These are phyloP conservation scores for Orussus abietinus DNA, from an alignment of 1,140 invertebrate species.

Conservation along the genomic window DNA sequence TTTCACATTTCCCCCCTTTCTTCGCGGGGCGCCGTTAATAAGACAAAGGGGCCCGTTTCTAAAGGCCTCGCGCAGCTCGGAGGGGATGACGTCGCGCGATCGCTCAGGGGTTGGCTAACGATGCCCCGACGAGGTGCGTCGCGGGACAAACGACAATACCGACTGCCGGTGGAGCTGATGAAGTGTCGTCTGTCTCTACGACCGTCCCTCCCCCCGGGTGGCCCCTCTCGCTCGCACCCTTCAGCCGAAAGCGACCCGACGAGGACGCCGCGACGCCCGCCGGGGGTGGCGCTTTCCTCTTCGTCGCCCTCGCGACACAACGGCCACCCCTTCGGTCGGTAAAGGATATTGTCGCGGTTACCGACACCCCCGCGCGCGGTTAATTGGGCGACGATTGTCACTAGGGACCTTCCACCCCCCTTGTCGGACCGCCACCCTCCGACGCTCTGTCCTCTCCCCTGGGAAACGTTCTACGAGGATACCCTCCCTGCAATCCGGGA, in stretches of 20 bases:
- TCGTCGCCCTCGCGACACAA: slow-evolving; percentile 26
- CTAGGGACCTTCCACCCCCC: too few relatives aligned
- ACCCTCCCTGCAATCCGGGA: too few relatives aligned
- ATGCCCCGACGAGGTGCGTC: slow-evolving; percentile 30
- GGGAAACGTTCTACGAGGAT: too few relatives aligned
- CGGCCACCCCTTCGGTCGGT: slow-evolving; percentile 2
- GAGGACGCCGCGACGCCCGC: not conserved
- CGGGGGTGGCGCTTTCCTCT: slow-evolving; percentile 7
- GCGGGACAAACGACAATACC: slow-evolving; percentile 43
- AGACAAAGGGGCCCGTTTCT: slow-evolving; percentile 42
- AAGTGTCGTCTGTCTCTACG: slow-evolving; percentile 33
- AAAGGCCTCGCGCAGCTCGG: slow-evolving; percentile 32
- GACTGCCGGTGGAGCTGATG: slow-evolving; percentile 38
- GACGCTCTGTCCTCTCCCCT: not conserved
- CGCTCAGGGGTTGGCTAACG: slow-evolving; percentile 27
- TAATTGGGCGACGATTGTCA: slow-evolving; percentile 48
- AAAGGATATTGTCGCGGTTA: slow-evolving; percentile 41
- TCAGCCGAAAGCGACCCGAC: not conserved
- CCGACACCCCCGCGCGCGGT: slow-evolving; percentile 35
- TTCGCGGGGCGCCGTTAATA: too few relatives aligned
- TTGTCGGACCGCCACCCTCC: too few relatives aligned
- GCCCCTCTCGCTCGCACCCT: not conserved
- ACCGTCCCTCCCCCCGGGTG: not conserved
- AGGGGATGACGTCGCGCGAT: slow-evolving; percentile 2
- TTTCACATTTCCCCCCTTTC: too few relatives aligned